Evolutionary conservation across 2,113 vertebrate species (phyloP).

Genomic region (Hemiscyllium ocellatum): DNA sequence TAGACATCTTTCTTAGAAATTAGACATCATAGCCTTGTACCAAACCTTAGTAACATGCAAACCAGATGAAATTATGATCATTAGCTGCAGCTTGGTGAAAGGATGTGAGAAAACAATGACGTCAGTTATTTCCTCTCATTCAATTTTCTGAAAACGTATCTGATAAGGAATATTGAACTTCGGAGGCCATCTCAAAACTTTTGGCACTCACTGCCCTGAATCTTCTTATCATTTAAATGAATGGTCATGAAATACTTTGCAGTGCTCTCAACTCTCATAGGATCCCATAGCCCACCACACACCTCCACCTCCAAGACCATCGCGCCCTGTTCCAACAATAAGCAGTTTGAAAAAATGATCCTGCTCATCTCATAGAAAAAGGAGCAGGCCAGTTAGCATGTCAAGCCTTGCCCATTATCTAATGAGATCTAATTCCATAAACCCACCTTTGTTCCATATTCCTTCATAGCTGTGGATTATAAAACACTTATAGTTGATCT

Average conservation of each 20-base stretch:
- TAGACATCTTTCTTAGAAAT: not conserved
- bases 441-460: not conserved
- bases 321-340: not conserved
- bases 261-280: not conserved
- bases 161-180: not conserved
- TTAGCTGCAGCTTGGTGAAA: not conserved
- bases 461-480: not conserved
- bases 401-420: too few species aligned
- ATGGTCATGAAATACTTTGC: not conserved
- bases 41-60: too few species aligned
- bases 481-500: not conserved
- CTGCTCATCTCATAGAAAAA: not conserved
- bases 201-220: not conserved
- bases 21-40: not conserved
- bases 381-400: not conserved
- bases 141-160: not conserved
- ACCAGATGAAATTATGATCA: not conserved
- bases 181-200: not conserved
- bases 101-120: not conserved
- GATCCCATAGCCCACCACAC: not conserved
- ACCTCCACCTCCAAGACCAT: not conserved
- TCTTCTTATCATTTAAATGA: not conserved
- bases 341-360: too few species aligned
- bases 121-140: not conserved
- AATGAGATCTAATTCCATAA: not conserved